Evolutionary conservation across 2,797 vertebrate species (phyloP), one percentile per base, ranked within the genome.

Genomic region (Sebastes miniatus): DNA sequence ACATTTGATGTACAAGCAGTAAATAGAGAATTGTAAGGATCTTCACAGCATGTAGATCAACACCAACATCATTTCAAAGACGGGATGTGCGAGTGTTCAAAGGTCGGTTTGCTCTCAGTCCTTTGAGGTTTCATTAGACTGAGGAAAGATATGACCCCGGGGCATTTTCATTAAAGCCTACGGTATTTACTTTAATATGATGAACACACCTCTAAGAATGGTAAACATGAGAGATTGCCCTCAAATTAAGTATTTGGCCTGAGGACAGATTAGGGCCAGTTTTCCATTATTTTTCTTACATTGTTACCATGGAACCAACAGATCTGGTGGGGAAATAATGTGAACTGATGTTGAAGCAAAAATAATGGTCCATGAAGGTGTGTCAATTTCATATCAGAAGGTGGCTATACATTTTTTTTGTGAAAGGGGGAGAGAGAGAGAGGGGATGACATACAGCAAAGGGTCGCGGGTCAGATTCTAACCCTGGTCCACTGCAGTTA

Each of bases 1-100:
- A 36, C 84, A 80, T 90, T 87, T 92, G 90, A 95, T 83, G 89
- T 85, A 92, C 88, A 83, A 89, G 93, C 85, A 76, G 92, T 92
- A 95, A 93, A 95, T 88, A 92, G 92, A 94, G 85, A 57, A 88
- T 93, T 96, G 93, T 95, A 90, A 93, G 93, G 89, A 93, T 92
- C 88, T 90, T 86, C 74, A 36, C 91, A 92, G 85, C 88, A 89
- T 89, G 79, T 75, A 95, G 92, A 94, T 80, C 86, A 87, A 80
- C 91, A 93, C 93, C 93, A 95, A 71, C 92, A 91, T 87, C 69
- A 69, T 94, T 94, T 90, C 89, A 95, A 95, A 95, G 95, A 93
- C 74, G 77, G 88, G 93, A 90, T 92, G 94, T 93, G 94, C 87
- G 92, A 93, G 83, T 36, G 11, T 25, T 12, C 56, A 58, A 12